Conservation (phyloP, 2,888 invertebrate species). For the Eucera pruinosa region DNA sequence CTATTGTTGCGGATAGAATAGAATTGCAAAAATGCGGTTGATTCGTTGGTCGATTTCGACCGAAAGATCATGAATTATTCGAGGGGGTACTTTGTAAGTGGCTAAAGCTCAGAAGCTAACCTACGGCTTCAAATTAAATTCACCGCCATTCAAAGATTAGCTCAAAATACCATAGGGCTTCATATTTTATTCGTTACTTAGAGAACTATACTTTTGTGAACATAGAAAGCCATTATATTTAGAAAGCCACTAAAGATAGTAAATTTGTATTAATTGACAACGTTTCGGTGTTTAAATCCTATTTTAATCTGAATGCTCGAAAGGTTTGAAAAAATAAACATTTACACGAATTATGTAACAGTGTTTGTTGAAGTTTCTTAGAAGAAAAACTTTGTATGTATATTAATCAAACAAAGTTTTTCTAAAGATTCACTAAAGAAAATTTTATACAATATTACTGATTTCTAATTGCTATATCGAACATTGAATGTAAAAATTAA, state of each 20-base stretch:
- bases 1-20: background rate
- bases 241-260: too few species aligned
- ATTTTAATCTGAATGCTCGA: background rate
- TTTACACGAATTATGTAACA: background rate
- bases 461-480: background rate
- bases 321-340: background rate
- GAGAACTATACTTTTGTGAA: slow-evolving; percentile 1
- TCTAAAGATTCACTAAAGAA: background rate
- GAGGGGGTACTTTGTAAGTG: slow-evolving; percentile 2
- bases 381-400: background rate
- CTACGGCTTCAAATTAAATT: slow-evolving; percentile 29
- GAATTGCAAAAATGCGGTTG: background rate
- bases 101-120: slow-evolving; percentile 14
- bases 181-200: slow-evolving; percentile 43
- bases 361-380: background rate
- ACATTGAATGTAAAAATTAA: slow-evolving; percentile 2
- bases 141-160: slow-evolving; percentile 17
- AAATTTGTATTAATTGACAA: background rate
- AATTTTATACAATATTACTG: background rate
- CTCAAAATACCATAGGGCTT: slow-evolving; percentile 17
- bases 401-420: background rate
- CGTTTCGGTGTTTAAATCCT: background rate
- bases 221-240: slow-evolving; percentile 22
- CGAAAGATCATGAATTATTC: slow-evolving; percentile 45
- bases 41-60: slow-evolving; percentile 36